Evolutionary conservation across 2,797 vertebrate genomes (phyloP).

Genomic region (Novumbra hubbsi): DNA sequence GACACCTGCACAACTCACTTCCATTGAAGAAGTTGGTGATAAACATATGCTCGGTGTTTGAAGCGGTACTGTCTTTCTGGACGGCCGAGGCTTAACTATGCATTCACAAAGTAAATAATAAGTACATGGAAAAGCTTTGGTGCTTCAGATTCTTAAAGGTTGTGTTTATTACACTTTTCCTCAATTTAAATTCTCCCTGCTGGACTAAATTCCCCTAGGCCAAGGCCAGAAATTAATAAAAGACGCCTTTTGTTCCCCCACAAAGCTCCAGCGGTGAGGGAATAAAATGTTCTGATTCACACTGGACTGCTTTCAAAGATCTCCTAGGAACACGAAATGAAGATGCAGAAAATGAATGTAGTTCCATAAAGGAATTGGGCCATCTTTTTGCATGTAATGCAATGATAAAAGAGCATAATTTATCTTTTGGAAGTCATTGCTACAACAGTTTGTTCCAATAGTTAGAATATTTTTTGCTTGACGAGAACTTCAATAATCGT

Average conservation of each 20-base stretch:
- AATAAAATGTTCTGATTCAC: constrained; percentile 69
- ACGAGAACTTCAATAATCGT: constrained; percentile 18
- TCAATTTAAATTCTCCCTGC: constrained; percentile 66
- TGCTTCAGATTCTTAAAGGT: constrained; percentile 58
- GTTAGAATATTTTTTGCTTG: constrained; percentile 42
- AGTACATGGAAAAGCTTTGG: constrained; percentile 31
- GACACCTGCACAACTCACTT: constrained; percentile 16
- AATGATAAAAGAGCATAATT: constrained; percentile 54
- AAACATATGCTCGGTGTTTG: constrained; percentile 16
- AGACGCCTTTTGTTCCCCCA: constrained; percentile 68
- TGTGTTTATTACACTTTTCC: constrained; percentile 72
- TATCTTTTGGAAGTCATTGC: constrained; percentile 37
- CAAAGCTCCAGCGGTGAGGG: constrained; percentile 54
- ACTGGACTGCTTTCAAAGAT: constrained; percentile 61
- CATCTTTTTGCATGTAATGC: constrained; percentile 59
- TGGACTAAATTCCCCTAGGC: constrained; percentile 70
- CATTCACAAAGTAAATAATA: constrained; percentile 9
- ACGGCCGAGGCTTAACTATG: not conserved
- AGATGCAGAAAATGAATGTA: constrained; percentile 60
- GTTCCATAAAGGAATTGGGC: constrained; percentile 23
- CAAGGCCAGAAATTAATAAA: constrained; percentile 77
- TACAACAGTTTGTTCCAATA: constrained; percentile 32
- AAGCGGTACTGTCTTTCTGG: no score
- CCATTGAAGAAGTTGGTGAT: constrained; percentile 12
- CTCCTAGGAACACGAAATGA: constrained; percentile 66